Evolutionary conservation across 1,140 invertebrate species (phyloP), one percentile per base, ranked within the genome.

Genomic region (Saccostrea cuccullata): DNA sequence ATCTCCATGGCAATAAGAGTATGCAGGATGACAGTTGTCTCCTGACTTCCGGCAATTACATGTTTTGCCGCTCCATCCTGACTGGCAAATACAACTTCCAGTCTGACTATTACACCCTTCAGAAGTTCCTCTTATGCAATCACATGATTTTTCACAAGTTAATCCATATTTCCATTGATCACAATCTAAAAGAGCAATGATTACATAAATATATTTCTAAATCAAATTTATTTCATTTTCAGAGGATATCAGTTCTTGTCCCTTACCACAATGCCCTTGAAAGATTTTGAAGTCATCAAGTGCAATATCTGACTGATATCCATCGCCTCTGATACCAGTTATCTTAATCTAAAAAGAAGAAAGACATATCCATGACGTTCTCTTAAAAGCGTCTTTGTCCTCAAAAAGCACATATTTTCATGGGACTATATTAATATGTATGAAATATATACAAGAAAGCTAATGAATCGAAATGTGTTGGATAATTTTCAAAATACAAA

Each of bases 1-100:
- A n/a, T 64, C n/a, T 20, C 58, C 58, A 64, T 64, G 58, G 58
- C 58, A 64, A 64, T 64, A 64, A n/a, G 58, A 64, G n/a, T 64
- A 64, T 1, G 58, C 58, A 64, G 17, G 4, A 5, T 64, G 58
- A 64, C 58, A 64, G 17, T 15, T 64, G 5, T 64, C 15, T 20
- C 17, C 5, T 64, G 13, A 17, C 20, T 17, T 64, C 58, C 15
- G 17, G 17, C 58, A 64, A 64, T 64, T 64, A 64, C 58, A 64
- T 17, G 58, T 64, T n/a, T 64, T 64, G 17, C 58, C 58, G 20
- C 58, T 64, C 58, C 58, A 64, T 20, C 58, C 58, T 6, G 58
- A 64, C 15, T 20, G 58, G 58, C 58, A 64, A 64, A 64, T n/a
- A 64, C 58, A 64, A 17, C 58, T 64, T 64, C 58, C 58, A 6